Percentiles rank a stretch among this genome's conserved stretches.
phyloP scores from a whole-genome alignment of 2,113 vertebrate species.

The Trichomycterus rosablanca region DNA sequence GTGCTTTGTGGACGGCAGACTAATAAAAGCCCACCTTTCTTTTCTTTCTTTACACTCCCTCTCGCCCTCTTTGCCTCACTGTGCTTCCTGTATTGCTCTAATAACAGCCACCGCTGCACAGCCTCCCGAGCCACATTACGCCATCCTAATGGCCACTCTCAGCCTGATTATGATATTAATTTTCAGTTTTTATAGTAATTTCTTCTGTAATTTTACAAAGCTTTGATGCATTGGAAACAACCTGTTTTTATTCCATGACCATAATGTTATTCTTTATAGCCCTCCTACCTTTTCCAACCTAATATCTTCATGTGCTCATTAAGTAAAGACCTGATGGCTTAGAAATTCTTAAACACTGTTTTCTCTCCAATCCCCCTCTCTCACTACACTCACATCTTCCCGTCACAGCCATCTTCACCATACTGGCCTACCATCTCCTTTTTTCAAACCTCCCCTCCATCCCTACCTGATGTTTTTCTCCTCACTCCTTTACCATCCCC shows the following conservation, averaged over 20 bases:
- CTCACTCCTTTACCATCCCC: not conserved
- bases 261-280: slow-evolving; percentile 33
- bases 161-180: slow-evolving; percentile 99
- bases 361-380: not conserved
- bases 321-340: slow-evolving; percentile 13
- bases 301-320: no score
- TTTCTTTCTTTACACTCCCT: slow-evolving; percentile 77
- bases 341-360: slow-evolving; percentile 13
- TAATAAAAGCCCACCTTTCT: slow-evolving; percentile 87
- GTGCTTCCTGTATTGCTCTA: slow-evolving; percentile 85
- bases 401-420: not conserved
- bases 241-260: slow-evolving; percentile 82
- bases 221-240: slow-evolving; percentile 83
- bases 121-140: slow-evolving; percentile 94
- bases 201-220: slow-evolving; percentile 92
- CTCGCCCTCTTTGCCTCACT: slow-evolving; percentile 77
- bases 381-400: not conserved
- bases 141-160: slow-evolving; percentile 89
- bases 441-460: not conserved
- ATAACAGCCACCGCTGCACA: slow-evolving; percentile 94
- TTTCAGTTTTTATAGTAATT: slow-evolving; percentile 90
- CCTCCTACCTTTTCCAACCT: not conserved
- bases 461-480: not conserved
- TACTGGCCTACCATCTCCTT: not conserved
- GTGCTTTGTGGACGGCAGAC: slow-evolving; percentile 87